Conservation (phyloP, 2,888 invertebrate genomes). For the Sicus ferrugineus region DNA sequence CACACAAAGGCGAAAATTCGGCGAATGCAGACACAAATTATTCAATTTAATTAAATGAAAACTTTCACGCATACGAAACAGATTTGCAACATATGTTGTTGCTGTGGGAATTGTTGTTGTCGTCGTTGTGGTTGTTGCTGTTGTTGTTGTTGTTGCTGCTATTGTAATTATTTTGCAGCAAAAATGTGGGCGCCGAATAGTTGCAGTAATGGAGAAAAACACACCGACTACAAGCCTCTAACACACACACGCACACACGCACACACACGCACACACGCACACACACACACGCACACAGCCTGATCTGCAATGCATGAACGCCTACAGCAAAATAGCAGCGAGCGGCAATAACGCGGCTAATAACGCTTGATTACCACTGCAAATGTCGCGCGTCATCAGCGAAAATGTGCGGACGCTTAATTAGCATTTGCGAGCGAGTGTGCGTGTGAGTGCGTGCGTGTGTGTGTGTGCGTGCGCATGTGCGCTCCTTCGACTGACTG, state of each 20-base stretch:
- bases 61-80: conserved; percentile 6
- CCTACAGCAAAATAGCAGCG: not conserved
- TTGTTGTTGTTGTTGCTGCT: not conserved
- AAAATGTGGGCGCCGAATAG: not conserved
- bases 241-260: too few relatives aligned
- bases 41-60: conserved; percentile 4
- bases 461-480: conserved; percentile 1
- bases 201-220: not conserved
- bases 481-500: not conserved
- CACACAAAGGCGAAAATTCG: not conserved
- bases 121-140: too few relatives aligned
- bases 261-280: not conserved
- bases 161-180: not conserved
- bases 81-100: not conserved
- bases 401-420: conserved; percentile 13
- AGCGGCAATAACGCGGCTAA: conserved; percentile 16
- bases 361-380: conserved; percentile 23
- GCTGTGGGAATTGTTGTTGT: not conserved
- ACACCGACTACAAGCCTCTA: too few relatives aligned
- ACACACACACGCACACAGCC: not conserved
- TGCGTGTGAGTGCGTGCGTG: conserved; percentile 1
- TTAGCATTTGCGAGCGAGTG: not conserved
- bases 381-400: conserved; percentile 32
- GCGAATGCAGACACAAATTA: not conserved
- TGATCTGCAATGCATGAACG: not conserved